These are phyloP conservation scores for Pardalotus punctatus DNA, from an alignment of 2,113 vertebrate species.

Conservation along the genomic window DNA sequence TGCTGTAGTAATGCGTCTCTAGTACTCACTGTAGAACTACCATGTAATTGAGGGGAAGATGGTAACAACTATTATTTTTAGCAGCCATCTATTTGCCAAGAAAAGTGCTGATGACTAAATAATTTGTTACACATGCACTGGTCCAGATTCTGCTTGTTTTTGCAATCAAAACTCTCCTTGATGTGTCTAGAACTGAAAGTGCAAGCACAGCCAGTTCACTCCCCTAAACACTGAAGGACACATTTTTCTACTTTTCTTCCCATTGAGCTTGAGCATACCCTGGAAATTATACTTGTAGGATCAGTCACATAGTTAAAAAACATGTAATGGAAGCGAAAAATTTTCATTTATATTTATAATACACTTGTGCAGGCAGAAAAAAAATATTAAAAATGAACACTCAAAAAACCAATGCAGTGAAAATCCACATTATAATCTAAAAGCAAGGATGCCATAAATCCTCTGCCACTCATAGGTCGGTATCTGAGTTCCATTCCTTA, in stretches of 20 bases:
- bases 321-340: background rate
- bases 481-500: background rate
- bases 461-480: background rate
- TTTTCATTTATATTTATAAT: background rate
- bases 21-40: slow-evolving; percentile 10
- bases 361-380: background rate
- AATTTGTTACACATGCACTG: slow-evolving; percentile 25
- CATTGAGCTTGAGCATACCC: background rate
- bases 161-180: slow-evolving; percentile 21
- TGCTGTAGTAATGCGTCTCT: background rate
- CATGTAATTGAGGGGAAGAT: slow-evolving; percentile 2
- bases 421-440: background rate
- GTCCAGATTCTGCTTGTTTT: slow-evolving; percentile 26
- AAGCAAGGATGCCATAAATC: background rate
- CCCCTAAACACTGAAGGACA: background rate
- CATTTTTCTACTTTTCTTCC: background rate
- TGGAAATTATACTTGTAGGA: background rate
- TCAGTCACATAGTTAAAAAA: background rate
- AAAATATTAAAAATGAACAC: background rate
- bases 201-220: background rate
- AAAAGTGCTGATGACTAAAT: slow-evolving; percentile 37
- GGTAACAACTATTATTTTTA: slow-evolving; percentile 29
- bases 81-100: slow-evolving; percentile 9
- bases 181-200: background rate
- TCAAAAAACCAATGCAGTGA: background rate